Percentiles rank a stretch among this genome's conserved stretches.
These are phyloP conservation scores for Cyphomyrus plagiostoma DNA, from an alignment of 2,113 vertebrate genomes.

Conservation along the genomic window DNA sequence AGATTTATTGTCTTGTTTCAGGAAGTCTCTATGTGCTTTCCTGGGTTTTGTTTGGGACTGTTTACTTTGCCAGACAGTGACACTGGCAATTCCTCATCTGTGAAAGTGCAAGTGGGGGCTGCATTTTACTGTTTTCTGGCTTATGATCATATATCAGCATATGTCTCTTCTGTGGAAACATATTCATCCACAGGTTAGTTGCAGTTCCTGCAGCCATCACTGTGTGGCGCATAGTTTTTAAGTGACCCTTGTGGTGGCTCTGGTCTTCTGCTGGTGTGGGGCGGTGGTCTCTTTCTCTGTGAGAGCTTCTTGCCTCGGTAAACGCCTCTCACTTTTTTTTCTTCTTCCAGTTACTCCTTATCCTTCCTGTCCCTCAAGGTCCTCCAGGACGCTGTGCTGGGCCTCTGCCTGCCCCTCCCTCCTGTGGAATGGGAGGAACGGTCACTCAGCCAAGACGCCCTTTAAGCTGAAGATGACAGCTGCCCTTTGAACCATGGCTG, in stretches of 20 bases:
- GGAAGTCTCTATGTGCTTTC: constrained; percentile 36
- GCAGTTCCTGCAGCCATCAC: background rate
- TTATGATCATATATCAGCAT: background rate
- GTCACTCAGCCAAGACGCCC: constrained; percentile 28
- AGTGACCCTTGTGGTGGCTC: background rate
- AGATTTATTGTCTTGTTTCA: constrained; percentile 29
- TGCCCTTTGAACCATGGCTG: background rate
- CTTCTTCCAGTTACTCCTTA: constrained; percentile 36
- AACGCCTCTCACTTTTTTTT: constrained; percentile 12
- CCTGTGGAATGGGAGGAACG: constrained; percentile 1
- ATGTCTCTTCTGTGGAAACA: background rate
- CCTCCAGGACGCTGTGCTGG: constrained; percentile 26
- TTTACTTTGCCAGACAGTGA: constrained; percentile 25
- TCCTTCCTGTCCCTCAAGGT: constrained; percentile 38
- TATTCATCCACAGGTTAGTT: background rate
- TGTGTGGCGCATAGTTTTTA: background rate
- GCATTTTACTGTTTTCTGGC: background rate
- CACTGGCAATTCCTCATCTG: constrained; percentile 9
- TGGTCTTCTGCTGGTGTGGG: background rate
- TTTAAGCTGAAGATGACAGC: constrained; percentile 24
- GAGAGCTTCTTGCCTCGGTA: background rate
- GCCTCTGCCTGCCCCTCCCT: constrained; percentile 36
- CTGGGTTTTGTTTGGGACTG: background rate
- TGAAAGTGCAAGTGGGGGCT: constrained; percentile 4
- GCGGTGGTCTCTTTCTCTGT: background rate